Percentiles rank a stretch among this genome's conserved stretches.
phyloP scores from a whole-genome alignment of 92 coral and sea anemone species.

The Paramuricea clavata region DNA sequence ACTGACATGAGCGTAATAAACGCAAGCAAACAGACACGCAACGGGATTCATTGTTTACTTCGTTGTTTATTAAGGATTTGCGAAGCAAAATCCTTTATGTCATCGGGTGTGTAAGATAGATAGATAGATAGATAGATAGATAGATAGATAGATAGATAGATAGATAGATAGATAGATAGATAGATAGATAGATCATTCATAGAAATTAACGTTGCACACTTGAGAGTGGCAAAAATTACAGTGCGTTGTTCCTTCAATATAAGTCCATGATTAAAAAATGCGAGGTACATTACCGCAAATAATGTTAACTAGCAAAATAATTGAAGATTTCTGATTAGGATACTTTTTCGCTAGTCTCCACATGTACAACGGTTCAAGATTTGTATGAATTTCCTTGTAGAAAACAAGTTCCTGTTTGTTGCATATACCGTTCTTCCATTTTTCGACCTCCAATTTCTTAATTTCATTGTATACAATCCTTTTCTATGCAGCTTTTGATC shows the following conservation, averaged over 20 bases:
- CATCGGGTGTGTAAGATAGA: too few relatives aligned
- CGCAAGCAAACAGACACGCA: too few relatives aligned
- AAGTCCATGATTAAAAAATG: background rate
- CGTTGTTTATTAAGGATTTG: too few relatives aligned
- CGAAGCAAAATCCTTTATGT: too few relatives aligned
- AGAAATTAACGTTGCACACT: too few relatives aligned
- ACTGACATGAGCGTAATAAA: too few relatives aligned
- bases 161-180: too few relatives aligned
- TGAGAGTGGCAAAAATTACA: background rate
- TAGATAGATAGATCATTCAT: background rate
- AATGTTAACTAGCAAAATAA: background rate
- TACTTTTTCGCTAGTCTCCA: slow-evolving; percentile 6
- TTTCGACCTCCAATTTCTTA: background rate
- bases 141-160: too few relatives aligned
- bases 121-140: too few relatives aligned
- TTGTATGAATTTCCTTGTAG: background rate
- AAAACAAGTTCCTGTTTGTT: slow-evolving; percentile 6
- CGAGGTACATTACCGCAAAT: background rate
- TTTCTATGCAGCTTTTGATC: background rate
- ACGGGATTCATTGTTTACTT: too few relatives aligned
- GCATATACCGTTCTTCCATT: background rate
- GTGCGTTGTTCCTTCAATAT: background rate
- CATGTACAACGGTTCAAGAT: background rate
- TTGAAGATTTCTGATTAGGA: background rate
- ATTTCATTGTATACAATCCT: background rate